Evolutionary conservation across 1,140 invertebrate species (phyloP).

Genomic region (Meloidogyne floridensis): DNA sequence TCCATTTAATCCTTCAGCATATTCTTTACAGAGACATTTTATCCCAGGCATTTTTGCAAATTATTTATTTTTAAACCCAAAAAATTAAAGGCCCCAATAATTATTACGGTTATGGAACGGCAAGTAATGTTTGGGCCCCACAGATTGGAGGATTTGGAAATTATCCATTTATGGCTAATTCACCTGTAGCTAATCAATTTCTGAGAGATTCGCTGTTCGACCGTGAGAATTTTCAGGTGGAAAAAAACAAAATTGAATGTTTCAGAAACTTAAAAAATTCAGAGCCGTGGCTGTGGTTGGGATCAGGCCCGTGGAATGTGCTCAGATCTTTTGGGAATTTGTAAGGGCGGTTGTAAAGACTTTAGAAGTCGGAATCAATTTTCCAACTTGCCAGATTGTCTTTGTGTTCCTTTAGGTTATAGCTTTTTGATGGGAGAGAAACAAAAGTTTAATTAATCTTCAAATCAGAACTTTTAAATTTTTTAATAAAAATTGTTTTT

Average conservation of each 20-base stretch:
- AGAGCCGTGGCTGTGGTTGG: slow-evolving; percentile 21
- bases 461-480: too few relatives aligned
- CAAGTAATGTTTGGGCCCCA: not conserved
- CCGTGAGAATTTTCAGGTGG: slow-evolving; percentile 27
- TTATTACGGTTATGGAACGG: slow-evolving; percentile 11
- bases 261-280: not conserved
- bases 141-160: not conserved
- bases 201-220: slow-evolving; percentile 20
- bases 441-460: not conserved
- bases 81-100: not conserved
- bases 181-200: slow-evolving; percentile 16
- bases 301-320: not conserved
- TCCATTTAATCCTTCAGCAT: not conserved
- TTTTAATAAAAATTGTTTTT: too few relatives aligned
- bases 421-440: slow-evolving; percentile 13
- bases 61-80: too few relatives aligned
- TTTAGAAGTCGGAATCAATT: slow-evolving; percentile 16
- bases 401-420: slow-evolving; percentile 25
- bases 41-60: not conserved
- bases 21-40: not conserved
- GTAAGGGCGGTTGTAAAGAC: slow-evolving; percentile 25
- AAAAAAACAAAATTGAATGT: not conserved
- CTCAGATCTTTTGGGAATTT: slow-evolving; percentile 24
- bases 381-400: slow-evolving; percentile 16
- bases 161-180: not conserved